Evolutionary conservation across 2,888 invertebrate genomes (phyloP), one percentile per base, ranked within the genome.

Genomic region (Polyploca ridens): DNA sequence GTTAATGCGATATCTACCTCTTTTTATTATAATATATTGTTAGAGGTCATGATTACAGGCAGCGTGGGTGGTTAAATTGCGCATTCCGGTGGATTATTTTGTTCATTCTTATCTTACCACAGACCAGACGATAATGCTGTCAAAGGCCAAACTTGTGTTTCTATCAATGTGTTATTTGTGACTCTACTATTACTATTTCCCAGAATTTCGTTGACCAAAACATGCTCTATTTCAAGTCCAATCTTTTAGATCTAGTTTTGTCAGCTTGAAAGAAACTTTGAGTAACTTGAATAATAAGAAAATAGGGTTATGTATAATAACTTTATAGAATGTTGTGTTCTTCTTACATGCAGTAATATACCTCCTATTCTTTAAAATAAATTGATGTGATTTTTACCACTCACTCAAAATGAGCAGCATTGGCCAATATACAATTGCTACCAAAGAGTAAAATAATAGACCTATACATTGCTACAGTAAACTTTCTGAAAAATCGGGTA

Each of bases 121-220:
- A 19, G 54, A 54, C 19, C 19, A 54, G 19, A 54, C 19, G 54
- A 61, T 41, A 61, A 13, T 3, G 11, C 13, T 13, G 61, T 61
- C 61, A 61, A 61, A 61, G 61, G 61, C 8, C 41, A 61, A 41
- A 41, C 16, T 19, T 2, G 41, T 61, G 5, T 27, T 13, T 61
- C 41, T 41, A 41, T 41, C 6, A 19, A 41, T 44, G 54, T 8
- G 54, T 8, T 38, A 13, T 41, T 19, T 54, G 54, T 54, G 49
- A 49, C 27, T 13, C 14, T 14, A 14, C 54, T 54, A 49, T 49
- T 49, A 49, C 16, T 16, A 49, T 49, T 49, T 49, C 49, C 8
- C 49, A 49, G 49, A 16, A 49, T 8, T 49, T 49, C 1, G 6
- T 16, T 8, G 7, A 16, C 14, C n/a, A 6, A 5, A 49, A 49